Base-by-base conservation (phyloP, 2,888 invertebrate genomes). In the Nephrotoma flavescens region DNA sequence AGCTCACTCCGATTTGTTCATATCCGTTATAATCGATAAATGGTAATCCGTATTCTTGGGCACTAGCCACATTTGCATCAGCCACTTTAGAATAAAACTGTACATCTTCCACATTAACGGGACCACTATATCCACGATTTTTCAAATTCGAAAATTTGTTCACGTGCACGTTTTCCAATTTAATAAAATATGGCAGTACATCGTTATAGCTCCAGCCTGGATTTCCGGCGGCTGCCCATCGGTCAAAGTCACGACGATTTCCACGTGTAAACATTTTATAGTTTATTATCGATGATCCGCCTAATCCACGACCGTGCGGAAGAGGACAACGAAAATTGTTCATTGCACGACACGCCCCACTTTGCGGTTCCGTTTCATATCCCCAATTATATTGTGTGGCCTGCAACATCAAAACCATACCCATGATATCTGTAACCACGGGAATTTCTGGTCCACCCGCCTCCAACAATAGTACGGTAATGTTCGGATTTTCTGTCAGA, bases 211-310 rank as follows among this genome's bases (percentile, higher is more conserved):
- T 93, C 96, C 96, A 96, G 83, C 96, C 96, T 3, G 92, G 92
- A 89, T 96, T 96, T 2, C 96, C 96, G 19, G 93, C 92, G 3
- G 92, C 92, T 0, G 93, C 94, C 94, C 97, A 90, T 89, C 93
- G 91, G 89, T 97, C 95, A 91, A 95, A 97, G 89, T 97, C 96
- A 6, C 92, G 91, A 1, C 93, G 93, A 88, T 95, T 94, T 9
- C 96, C 96, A 86, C 96, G 93, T 6, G 96, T 94, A 90, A 96
- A 96, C 88, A 95, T 93, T 94, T 94, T 94, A 88, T 93, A 94
- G 89, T 95, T 94, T 52, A 95, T 92, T 84, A 93, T 92, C 87
- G 93, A 93, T 0, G 93, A 92, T 2, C 94, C 94, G 0, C 94
- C 94, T 0, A 94, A 89, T 0, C 93, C 92, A 89, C 92, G 94